Evolutionary conservation across 2,888 invertebrate genomes (phyloP).

Genomic region (Eubasilissa splendida): DNA sequence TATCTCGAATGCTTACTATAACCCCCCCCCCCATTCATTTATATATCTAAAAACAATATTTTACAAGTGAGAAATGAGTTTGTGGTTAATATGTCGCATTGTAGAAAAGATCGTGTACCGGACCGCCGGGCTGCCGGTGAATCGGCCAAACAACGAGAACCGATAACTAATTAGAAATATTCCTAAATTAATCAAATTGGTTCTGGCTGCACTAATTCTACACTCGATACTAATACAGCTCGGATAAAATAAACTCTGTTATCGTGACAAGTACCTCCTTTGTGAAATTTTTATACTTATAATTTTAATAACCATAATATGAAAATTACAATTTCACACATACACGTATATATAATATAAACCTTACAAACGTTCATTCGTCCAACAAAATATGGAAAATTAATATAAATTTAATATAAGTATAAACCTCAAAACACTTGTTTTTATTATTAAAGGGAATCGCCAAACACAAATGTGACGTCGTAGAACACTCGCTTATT

Average conservation of each 20-base stretch:
- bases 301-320: conserved; percentile 34
- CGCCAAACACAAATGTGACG: background rate
- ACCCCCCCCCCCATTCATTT: conserved; percentile 47
- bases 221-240: conserved; percentile 47
- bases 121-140: background rate
- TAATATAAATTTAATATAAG: conserved; percentile 26
- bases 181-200: conserved; percentile 56
- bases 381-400: conserved; percentile 32
- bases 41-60: conserved; percentile 58
- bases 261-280: conserved; percentile 43
- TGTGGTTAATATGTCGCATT: conserved; percentile 4
- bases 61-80: conserved; percentile 45
- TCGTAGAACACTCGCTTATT: background rate
- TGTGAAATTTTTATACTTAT: conserved; percentile 47
- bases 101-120: background rate
- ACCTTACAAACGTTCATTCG: conserved; percentile 36
- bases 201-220: conserved; percentile 52
- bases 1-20: conserved; percentile 43
- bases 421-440: conserved; percentile 20
- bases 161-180: conserved; percentile 52
- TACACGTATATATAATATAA: conserved; percentile 41
- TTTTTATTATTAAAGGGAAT: conserved; percentile 12
- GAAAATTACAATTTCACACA: conserved; percentile 50
- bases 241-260: conserved; percentile 54
- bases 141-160: background rate